These are phyloP conservation scores for Trogon melanurus DNA, from an alignment of 2,113 vertebrate genomes.

Conservation along the genomic window DNA sequence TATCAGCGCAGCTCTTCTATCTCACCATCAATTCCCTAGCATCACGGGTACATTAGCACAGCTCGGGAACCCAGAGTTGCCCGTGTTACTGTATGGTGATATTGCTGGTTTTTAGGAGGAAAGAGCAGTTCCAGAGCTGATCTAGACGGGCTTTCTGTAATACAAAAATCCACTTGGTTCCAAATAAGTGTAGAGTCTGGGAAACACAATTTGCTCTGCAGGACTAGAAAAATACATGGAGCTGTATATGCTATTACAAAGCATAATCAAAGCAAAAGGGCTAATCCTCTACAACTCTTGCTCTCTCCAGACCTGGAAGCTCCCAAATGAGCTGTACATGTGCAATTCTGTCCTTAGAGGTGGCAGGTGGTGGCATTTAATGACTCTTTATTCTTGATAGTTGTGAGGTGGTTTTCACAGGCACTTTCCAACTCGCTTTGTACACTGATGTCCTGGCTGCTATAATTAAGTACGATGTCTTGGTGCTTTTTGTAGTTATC, in stretches of 20 bases:
- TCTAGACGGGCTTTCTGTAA: neutral
- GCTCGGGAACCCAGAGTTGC: neutral
- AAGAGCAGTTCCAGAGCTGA: neutral
- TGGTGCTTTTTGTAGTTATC: conserved; percentile 63
- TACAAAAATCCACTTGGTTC: neutral
- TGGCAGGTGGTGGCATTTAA: neutral
- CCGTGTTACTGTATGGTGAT: neutral
- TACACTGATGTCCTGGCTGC: neutral
- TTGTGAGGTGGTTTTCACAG: neutral
- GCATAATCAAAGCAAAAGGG: neutral
- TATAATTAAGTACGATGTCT: neutral
- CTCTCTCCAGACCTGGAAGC: neutral
- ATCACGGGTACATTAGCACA: neutral
- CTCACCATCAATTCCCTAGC: neutral
- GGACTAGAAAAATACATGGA: neutral
- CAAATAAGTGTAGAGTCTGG: neutral
- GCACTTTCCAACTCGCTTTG: neutral
- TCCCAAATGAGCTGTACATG: neutral
- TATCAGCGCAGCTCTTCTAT: neutral
- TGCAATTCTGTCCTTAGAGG: neutral
- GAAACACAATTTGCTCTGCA: neutral
- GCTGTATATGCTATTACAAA: neutral
- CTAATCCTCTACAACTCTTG: neutral
- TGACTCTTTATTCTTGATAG: neutral
- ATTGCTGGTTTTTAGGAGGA: neutral